Conservation (phyloP, 2,797 vertebrate species). For the Thripadectes ignobilis region DNA sequence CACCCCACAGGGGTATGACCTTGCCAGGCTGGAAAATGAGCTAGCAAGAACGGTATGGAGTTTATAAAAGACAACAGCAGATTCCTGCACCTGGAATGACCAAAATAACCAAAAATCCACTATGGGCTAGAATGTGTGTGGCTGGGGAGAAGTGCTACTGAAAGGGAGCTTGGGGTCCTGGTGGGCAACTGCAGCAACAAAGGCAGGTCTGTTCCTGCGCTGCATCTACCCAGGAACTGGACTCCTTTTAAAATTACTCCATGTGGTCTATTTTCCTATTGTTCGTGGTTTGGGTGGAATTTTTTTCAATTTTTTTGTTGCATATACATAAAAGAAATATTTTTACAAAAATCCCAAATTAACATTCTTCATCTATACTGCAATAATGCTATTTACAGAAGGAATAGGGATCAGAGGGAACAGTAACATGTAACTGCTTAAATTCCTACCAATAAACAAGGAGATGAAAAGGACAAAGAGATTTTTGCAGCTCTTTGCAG, state of each 20-base stretch:
- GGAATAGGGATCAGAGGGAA: neutral
- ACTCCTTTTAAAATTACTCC: neutral
- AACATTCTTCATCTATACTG: neutral
- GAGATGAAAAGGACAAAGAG: neutral
- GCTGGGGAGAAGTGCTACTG: neutral
- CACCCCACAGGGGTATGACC: neutral
- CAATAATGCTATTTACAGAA: neutral
- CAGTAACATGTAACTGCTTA: neutral
- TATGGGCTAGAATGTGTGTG: too few species aligned
- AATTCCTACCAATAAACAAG: neutral
- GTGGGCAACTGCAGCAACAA: neutral
- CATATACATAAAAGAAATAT: neutral
- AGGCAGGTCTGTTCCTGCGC: rapidly evolving
- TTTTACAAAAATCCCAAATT: neutral
- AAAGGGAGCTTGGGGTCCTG: neutral
- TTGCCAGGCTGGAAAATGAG: neutral
- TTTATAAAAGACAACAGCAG: neutral
- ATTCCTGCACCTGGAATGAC: neutral
- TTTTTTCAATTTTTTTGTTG: neutral
- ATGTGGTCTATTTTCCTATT: neutral
- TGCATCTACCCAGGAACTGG: neutral
- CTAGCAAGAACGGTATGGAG: rapidly evolving
- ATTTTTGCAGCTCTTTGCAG: neutral
- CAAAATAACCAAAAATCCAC: neutral
- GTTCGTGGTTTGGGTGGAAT: neutral